Conservation (phyloP, 2,797 vertebrate species). For the Spatula clypeata region DNA sequence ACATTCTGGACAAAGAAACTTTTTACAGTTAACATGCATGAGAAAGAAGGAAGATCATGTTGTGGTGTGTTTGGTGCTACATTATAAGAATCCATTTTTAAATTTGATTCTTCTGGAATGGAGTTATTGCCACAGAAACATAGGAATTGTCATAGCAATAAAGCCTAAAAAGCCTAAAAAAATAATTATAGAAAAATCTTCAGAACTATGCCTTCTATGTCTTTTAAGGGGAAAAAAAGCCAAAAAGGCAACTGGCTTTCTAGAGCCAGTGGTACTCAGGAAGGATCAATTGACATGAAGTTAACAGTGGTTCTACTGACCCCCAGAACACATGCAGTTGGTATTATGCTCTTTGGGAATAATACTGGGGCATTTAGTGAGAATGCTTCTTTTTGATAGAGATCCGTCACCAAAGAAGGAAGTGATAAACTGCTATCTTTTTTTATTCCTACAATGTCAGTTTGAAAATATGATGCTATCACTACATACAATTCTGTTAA, state of each 20-base stretch:
- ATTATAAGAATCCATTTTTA: constrained; percentile 20
- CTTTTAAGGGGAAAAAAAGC: not conserved
- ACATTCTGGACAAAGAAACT: constrained; percentile 40
- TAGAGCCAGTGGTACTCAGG: not conserved
- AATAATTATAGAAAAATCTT: not conserved
- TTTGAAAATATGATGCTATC: not conserved
- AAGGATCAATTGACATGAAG: not conserved
- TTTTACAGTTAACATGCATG: constrained; percentile 55
- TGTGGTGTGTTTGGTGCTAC: constrained; percentile 18
- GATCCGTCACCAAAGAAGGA: not conserved
- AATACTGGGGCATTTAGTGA: not conserved
- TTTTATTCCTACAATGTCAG: not conserved
- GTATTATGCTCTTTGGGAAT: not conserved
- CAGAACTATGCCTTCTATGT: not conserved
- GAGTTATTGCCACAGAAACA: not conserved
- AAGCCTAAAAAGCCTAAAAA: not conserved
- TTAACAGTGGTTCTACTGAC: not conserved
- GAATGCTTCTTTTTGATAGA: not conserved
- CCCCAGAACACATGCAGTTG: not conserved
- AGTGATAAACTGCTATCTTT: not conserved
- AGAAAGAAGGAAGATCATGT: constrained; percentile 49
- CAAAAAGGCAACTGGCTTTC: not conserved
- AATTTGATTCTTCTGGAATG: constrained; percentile 5
- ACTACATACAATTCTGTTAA: not conserved
- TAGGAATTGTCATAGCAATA: not conserved